Evolutionary conservation across 2,797 vertebrate species (phyloP), one percentile per base, ranked within the genome.

Genomic region (Decapterus maruadsi): DNA sequence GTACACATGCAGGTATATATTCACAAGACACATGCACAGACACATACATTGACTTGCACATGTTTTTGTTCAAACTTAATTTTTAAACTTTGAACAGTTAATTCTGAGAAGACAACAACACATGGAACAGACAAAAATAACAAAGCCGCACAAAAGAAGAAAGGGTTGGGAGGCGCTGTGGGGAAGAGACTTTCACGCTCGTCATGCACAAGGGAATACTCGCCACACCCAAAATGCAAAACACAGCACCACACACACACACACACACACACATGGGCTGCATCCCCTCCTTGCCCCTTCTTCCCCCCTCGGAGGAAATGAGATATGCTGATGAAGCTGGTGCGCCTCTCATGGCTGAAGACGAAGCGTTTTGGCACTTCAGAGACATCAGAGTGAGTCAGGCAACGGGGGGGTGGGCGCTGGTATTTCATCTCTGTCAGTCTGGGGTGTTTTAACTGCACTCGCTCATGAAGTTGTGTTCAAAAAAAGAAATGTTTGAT

Each of bases 251-350:
- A 55, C 38, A 26, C 13, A 38, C 11, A 69, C 36, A 34, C 11
- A 69, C 36, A 34, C 11, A 40, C 38, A 40, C 38, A 40, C 38
- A 11, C 38, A 40, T 11, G 11, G 8, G 20, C 20, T 11, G 3
- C 61, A 34, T 50, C 65, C 54, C 26, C 7, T 51, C 17, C 0
- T 38, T 55, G 45, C 12, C 6, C 12, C 51, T 46, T 51, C 60
- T 53, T 42, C 26, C 46, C 31, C 66, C 51, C 45, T 75, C 60
- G 64, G 66, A 73, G 68, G 54, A 67, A 80, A 70, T 42, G 34
- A 75, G 77, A 81, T 82, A 83, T 87, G 88, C 84, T 88, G 80
- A 88, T 83, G 75, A 82, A 83, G 78, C 69, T 68, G 51, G 40
- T 42, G 53, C 45, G n/a, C 71, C 83, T 72, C 76, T 73, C 26